Evolutionary conservation across 2,797 vertebrate species (phyloP).

Genomic region (Myotis vivesi): DNA sequence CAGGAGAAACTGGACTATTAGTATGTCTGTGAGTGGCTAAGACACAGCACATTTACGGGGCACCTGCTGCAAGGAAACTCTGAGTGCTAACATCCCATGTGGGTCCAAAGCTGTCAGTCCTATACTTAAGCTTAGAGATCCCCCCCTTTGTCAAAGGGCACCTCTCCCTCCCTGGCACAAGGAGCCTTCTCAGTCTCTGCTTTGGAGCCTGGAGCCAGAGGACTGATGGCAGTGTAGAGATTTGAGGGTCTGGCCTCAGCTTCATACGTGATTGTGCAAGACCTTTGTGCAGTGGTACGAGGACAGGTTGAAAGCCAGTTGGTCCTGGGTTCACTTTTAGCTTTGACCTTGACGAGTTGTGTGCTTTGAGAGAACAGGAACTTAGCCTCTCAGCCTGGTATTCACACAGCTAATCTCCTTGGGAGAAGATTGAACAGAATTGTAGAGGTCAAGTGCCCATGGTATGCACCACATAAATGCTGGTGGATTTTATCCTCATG

Average conservation of each 20-base stretch:
- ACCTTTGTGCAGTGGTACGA: not conserved
- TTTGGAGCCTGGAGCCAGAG: not conserved
- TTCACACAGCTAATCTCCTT: not conserved
- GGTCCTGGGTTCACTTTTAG: not conserved
- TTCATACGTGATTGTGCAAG: no score
- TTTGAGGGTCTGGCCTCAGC: not conserved
- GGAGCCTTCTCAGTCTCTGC: not conserved
- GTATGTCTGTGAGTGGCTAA: not conserved
- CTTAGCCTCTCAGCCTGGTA: not conserved
- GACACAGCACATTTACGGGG: no score
- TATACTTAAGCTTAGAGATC: not conserved
- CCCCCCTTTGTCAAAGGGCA: not conserved
- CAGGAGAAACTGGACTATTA: not conserved
- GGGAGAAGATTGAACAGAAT: not conserved
- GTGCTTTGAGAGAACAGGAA: not conserved
- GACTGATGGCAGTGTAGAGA: not conserved
- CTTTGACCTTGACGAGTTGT: not conserved
- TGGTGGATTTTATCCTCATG: not conserved
- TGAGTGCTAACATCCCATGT: accelerated
- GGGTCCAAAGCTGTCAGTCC: not conserved
- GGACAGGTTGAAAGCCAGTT: not conserved
- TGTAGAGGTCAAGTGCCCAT: not conserved
- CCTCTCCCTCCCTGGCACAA: accelerated
- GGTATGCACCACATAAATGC: not conserved
- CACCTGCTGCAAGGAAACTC: not conserved